phyloP scores from a whole-genome alignment of 2,888 invertebrate genomes.

The Agrilus cyanescens region DNA sequence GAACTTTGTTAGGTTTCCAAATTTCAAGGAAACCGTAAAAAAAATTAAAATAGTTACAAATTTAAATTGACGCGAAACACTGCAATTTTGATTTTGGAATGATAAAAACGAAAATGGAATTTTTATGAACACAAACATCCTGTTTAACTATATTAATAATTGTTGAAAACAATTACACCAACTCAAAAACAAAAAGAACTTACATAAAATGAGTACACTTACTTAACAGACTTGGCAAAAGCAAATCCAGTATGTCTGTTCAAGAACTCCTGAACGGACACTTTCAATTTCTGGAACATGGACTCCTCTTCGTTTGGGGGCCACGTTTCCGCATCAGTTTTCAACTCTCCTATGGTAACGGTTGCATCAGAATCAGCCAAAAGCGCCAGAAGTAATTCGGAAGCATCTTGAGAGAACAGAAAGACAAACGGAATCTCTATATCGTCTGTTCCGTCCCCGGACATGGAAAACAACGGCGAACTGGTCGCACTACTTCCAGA shows the following conservation, averaged over 20 bases:
- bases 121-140: too few species aligned
- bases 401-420: conserved; percentile 68
- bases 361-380: conserved; percentile 42
- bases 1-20: too few species aligned
- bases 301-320: conserved; percentile 37
- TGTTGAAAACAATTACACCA: too few species aligned
- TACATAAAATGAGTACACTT: too few species aligned
- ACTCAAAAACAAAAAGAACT: too few species aligned
- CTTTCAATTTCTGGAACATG: conserved; percentile 34
- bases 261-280: conserved; percentile 35
- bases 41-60: too few species aligned
- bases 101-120: too few species aligned
- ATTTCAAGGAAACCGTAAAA: too few species aligned
- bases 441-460: conserved; percentile 81
- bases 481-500: conserved; percentile 60
- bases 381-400: conserved; percentile 50
- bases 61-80: too few species aligned
- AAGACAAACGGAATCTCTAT: conserved; percentile 86
- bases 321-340: conserved; percentile 33
- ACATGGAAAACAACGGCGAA: conserved; percentile 90
- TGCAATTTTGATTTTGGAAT: too few species aligned
- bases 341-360: conserved; percentile 42
- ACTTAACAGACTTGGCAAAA: conserved; percentile 26
- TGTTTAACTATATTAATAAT: too few species aligned
- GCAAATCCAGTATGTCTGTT: conserved; percentile 33